Evolutionary conservation across 2,797 vertebrate species (phyloP), one percentile per base, ranked within the genome.

Genomic region (Parotocinclus haroldoi): DNA sequence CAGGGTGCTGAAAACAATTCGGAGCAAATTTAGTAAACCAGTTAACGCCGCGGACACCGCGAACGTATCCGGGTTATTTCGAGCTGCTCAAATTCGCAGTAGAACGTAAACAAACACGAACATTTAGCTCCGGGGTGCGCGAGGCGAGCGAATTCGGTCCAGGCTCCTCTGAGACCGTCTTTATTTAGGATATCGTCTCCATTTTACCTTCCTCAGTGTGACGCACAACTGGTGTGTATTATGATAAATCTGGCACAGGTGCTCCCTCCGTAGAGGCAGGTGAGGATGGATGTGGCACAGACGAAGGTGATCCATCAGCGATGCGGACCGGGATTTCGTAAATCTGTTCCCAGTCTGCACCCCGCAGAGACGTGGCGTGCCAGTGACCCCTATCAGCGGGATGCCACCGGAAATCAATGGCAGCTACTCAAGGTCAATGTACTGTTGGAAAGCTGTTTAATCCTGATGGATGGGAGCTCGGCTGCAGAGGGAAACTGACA

Each of bases 401-500:
- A 90, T 80, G 85, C 93, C 93, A 94, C 92, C 91, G 92, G 94
- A 96, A 98, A 98, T 99, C 95, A 89, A 96, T 98, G 93, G 80
- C 89, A 92, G 66, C 67, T 92, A 92, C 90, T 96, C 94, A 98
- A 98, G 95, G 95, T 98, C 96, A 98, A 95, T 96, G 93, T 94
- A 94, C 92, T 95, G 93, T 93, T 95, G 91, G 92, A 93, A 95
- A 96, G 94, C 93, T 96, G 92, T 93, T 96, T 94, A 96, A 92
- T 81, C 79, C 89, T 96, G 95, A 96, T 89, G 87, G 91, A 98
- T 96, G 7, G 90, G 74, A 90, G 63, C 56, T 88, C 87, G 87
- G 86, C 80, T 84, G 84, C 87, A 87, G 88, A 89, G 88, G 87
- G 88, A 89, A 93, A 83, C 89, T 88, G 89, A 50, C 7, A 50